phyloP scores from a whole-genome alignment of 1,140 invertebrate species.

The Homarus americanus region DNA sequence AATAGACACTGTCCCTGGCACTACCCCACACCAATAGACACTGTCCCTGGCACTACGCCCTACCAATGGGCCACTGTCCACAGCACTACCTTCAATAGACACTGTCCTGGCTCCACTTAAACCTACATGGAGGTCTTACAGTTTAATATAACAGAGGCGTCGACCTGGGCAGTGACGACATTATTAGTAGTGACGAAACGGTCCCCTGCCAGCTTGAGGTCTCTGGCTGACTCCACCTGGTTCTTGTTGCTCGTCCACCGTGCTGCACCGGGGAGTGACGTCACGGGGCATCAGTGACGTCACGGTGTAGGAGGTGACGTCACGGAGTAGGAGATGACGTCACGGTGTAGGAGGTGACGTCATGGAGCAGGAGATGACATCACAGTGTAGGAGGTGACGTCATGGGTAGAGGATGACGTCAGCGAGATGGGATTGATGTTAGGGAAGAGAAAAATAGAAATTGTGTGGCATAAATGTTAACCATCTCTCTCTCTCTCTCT shows the following conservation, averaged over 20 bases:
- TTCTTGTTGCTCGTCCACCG: conserved; percentile 46
- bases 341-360: too few species aligned
- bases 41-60: too few species aligned
- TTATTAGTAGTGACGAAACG: conserved; percentile 90
- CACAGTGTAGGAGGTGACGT: neutral
- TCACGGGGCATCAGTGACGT: neutral
- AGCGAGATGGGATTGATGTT: too few species aligned
- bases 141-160: conserved; percentile 88
- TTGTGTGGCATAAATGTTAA: neutral
- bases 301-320: neutral
- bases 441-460: neutral
- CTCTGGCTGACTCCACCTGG: neutral
- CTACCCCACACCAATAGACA: too few species aligned
- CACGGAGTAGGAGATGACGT: neutral
- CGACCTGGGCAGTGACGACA: conserved; percentile 87
- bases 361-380: neutral
- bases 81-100: too few species aligned
- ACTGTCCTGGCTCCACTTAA: too few species aligned
- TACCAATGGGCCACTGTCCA: too few species aligned
- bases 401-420: neutral
- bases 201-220: conserved; percentile 7
- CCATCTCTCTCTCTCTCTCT: neutral
- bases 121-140: conserved; percentile 90
- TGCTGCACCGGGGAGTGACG: neutral
- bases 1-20: too few species aligned